Conservation (phyloP, 2,888 invertebrate species). For the Tryphoninae sp. region DNA sequence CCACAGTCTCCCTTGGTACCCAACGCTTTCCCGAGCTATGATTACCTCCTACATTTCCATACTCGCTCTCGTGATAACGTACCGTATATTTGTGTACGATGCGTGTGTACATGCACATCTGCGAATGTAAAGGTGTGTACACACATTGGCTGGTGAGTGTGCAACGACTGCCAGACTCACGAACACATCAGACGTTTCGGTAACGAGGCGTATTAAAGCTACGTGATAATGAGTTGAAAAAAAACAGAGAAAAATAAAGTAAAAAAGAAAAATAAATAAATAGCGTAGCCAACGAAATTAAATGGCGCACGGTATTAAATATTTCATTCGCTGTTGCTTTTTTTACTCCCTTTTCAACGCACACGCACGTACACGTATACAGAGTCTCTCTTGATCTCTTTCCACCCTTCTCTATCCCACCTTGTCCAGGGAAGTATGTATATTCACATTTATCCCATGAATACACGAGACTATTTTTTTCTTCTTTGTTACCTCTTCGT, state of each 20-base stretch:
- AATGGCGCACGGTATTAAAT: slow-evolving; percentile 55
- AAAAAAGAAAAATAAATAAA: slow-evolving; percentile 12
- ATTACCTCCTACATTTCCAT: slow-evolving; percentile 21
- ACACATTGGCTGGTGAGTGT: slow-evolving; percentile 2
- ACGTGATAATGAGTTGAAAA: slow-evolving; percentile 57
- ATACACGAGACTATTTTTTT: slow-evolving; percentile 49
- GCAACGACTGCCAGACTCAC: slow-evolving; percentile 23
- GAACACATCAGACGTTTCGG: slow-evolving; percentile 35
- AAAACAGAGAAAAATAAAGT: slow-evolving; percentile 14
- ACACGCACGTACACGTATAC: too few relatives aligned
- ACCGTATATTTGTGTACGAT: neutral
- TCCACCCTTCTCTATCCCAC: slow-evolving; percentile 9
- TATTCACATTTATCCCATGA: slow-evolving; percentile 56
- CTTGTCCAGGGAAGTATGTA: slow-evolving; percentile 28
- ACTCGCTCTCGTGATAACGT: slow-evolving; percentile 7
- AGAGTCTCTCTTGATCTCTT: neutral
- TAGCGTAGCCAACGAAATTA: slow-evolving; percentile 46
- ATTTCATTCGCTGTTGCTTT: slow-evolving; percentile 46
- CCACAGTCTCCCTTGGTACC: slow-evolving; percentile 19
- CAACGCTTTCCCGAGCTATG: slow-evolving; percentile 9
- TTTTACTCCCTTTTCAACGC: neutral
- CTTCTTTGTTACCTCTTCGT: slow-evolving; percentile 37
- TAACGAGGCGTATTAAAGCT: slow-evolving; percentile 53
- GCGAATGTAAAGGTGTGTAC: neutral
- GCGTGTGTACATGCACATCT: neutral